A percentile compares a stretch with the other conserved stretches of the same genome.
Evolutionary conservation across 2,888 invertebrate genomes (phyloP).

Genomic region (Myathropa florea): DNA sequence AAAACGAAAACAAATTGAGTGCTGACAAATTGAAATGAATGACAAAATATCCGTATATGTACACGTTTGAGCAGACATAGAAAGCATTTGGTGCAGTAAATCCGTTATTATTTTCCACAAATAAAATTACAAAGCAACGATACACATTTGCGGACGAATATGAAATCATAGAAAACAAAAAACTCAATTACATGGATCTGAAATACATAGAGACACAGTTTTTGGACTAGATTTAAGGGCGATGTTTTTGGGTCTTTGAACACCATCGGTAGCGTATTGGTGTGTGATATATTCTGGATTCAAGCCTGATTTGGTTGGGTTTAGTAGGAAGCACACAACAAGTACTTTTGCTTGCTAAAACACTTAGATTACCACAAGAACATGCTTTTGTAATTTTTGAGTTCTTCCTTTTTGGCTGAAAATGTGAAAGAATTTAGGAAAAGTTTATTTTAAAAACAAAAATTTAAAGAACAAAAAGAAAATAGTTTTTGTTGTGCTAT

Average conservation of each 20-base stretch:
- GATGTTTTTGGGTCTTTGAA: not conserved
- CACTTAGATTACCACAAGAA: constrained; percentile 20
- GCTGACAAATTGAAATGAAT: not conserved
- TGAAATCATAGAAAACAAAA: not conserved
- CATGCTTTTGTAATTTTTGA: not conserved
- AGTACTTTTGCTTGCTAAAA: not conserved
- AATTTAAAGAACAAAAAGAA: too few relatives aligned
- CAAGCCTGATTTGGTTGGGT: not conserved
- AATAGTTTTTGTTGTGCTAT: not conserved
- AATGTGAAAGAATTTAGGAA: not conserved
- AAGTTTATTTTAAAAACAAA: not conserved
- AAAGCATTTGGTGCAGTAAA: constrained; percentile 40
- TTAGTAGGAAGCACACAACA: not conserved
- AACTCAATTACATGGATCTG: not conserved
- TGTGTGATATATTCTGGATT: not conserved
- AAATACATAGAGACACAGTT: not conserved
- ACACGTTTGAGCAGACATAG: constrained; percentile 22
- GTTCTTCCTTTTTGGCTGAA: not conserved
- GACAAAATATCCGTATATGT: not conserved
- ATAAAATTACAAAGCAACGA: constrained; percentile 17
- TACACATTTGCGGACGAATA: constrained; percentile 27
- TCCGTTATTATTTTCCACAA: not conserved
- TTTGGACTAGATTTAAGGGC: not conserved
- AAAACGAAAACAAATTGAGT: not conserved
- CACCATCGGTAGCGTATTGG: too few relatives aligned